Evolutionary conservation across 2,888 invertebrate species (phyloP).

Genomic region (Rhogogaster chlorosoma): DNA sequence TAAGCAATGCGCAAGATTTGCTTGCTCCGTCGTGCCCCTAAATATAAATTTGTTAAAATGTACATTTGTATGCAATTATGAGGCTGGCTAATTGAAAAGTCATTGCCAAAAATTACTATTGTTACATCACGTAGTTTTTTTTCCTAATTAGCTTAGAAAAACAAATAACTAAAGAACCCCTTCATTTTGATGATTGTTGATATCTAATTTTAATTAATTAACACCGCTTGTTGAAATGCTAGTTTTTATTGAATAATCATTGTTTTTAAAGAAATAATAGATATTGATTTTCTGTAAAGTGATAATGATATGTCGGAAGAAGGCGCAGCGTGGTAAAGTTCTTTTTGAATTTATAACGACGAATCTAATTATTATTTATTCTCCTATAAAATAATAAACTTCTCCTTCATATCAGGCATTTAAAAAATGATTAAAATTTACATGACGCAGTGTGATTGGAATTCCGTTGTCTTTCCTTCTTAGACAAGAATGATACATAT

Average conservation of each 20-base stretch:
- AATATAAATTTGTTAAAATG: slow-evolving; percentile 16
- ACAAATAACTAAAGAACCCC: neutral
- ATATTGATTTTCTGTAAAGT: neutral
- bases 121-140: slow-evolving; percentile 5
- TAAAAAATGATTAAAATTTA: neutral
- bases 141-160: neutral
- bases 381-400: neutral
- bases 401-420: slow-evolving; percentile 21
- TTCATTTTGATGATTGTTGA: neutral
- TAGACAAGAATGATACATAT: neutral
- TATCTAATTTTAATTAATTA: neutral
- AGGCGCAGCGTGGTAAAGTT: neutral
- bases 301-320: neutral
- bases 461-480: neutral
- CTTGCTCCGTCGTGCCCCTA: neutral
- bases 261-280: neutral
- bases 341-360: neutral
- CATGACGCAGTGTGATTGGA: neutral
- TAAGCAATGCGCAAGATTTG: neutral
- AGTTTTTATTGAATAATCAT: slow-evolving; percentile 3
- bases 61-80: slow-evolving; percentile 11
- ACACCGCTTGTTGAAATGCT: neutral
- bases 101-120: slow-evolving; percentile 29
- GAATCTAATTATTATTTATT: neutral
- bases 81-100: neutral